Evolutionary conservation across 2,888 invertebrate species (phyloP).

Genomic region (Cabera pusaria): DNA sequence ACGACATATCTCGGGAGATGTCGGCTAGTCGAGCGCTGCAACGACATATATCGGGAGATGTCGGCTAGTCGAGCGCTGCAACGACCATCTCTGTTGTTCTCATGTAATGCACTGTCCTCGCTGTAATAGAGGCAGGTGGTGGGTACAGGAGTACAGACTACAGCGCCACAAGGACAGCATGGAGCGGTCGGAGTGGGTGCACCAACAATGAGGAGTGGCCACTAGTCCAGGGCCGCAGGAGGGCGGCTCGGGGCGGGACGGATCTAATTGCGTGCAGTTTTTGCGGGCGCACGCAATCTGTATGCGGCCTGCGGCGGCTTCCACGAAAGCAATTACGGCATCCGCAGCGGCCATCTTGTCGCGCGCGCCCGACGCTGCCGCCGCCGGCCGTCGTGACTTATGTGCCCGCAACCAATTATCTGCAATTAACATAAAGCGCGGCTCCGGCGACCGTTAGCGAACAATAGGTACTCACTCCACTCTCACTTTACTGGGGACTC

Average conservation of each 20-base stretch:
- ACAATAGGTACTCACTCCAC: not conserved
- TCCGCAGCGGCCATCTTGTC: conserved; percentile 77
- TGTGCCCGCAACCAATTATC: conserved; percentile 57
- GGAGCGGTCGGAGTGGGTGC: no score
- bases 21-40: no score
- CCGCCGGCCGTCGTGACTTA: conserved; percentile 39
- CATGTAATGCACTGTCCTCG: no score
- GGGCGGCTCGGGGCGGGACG: conserved; percentile 24
- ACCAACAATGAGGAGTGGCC: no score
- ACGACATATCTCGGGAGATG: no score
- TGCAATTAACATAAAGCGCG: conserved; percentile 58
- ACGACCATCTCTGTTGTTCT: no score
- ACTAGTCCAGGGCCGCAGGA: conserved; percentile 15
- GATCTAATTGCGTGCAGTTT: conserved; percentile 61
- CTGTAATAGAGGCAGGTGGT: no score
- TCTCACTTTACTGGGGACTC: no score
- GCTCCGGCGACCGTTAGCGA: conserved; percentile 11
- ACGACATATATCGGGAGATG: no score
- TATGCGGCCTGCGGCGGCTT: conserved; percentile 60
- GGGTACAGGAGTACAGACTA: no score
- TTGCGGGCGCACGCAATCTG: conserved; percentile 64
- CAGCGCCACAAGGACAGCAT: no score
- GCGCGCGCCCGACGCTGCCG: conserved; percentile 19
- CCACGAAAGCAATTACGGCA: conserved; percentile 78
- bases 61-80: no score